Percentiles rank a stretch among this genome's conserved stretches.
phyloP scores from a whole-genome alignment of 92 coral and sea anemone genomes.

The Metridium senile region DNA sequence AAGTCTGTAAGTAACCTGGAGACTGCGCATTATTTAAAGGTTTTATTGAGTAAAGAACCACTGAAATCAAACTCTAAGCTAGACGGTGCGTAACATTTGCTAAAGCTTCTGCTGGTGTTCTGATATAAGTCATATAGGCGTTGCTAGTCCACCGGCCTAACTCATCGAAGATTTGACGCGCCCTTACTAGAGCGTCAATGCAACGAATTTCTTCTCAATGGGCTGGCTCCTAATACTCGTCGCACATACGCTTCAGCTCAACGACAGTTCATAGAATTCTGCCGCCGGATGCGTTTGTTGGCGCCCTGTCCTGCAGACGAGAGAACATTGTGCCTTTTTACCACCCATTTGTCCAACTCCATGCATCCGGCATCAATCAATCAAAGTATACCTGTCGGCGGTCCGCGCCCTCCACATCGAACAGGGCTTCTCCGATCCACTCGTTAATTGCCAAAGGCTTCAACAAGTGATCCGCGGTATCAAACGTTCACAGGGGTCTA shows the following conservation, averaged over 20 bases:
- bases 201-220: slow-evolving; percentile 5
- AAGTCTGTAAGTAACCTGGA: no score
- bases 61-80: no score
- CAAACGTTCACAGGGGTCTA: not conserved
- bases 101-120: no score
- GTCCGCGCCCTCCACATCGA: slow-evolving; percentile 32
- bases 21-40: no score
- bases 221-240: slow-evolving; percentile 24
- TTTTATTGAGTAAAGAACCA: no score
- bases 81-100: no score
- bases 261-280: slow-evolving; percentile 16
- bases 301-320: slow-evolving; percentile 17
- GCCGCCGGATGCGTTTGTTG: not conserved
- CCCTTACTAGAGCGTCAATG: slow-evolving; percentile 4
- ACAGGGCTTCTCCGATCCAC: slow-evolving; percentile 19
- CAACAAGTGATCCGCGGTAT: slow-evolving; percentile 20
- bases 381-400: slow-evolving; percentile 23
- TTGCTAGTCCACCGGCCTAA: no score
- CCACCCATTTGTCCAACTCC: not conserved
- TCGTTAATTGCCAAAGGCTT: not conserved
- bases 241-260: slow-evolving; percentile 24
- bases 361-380: slow-evolving; percentile 3
- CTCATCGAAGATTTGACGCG: not conserved
- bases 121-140: no score
- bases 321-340: not conserved